Evolutionary conservation across 2,888 invertebrate species (phyloP).

Genomic region (Acrocera orbiculus): DNA sequence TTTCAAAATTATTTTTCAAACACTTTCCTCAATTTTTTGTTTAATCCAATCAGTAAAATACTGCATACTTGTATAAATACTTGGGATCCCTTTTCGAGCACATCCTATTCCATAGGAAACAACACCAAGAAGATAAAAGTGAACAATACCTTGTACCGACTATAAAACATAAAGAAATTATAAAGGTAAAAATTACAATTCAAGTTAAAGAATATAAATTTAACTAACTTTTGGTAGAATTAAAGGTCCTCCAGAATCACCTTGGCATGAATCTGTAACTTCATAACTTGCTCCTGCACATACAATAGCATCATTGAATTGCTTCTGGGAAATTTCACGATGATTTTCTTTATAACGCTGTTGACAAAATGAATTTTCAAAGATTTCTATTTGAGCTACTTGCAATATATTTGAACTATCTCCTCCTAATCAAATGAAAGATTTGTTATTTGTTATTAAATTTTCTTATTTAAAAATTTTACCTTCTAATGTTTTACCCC

Average conservation of each 20-base stretch:
- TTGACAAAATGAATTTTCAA: constrained; percentile 42
- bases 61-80: constrained; percentile 44
- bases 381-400: constrained; percentile 53
- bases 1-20: no score
- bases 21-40: no score
- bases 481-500: constrained; percentile 14
- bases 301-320: constrained; percentile 22
- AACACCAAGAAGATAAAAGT: constrained; percentile 38
- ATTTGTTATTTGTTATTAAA: neutral
- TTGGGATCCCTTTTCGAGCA: constrained; percentile 42
- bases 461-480: neutral
- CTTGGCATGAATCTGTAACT: constrained; percentile 26
- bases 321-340: constrained; percentile 18
- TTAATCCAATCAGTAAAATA: constrained; percentile 44
- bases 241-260: constrained; percentile 31
- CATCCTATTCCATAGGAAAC: constrained; percentile 50
- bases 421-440: constrained; percentile 37
- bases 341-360: constrained; percentile 17
- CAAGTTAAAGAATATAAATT: neutral
- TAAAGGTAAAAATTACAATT: neutral
- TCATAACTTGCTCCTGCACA: constrained; percentile 23
- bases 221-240: constrained; percentile 22
- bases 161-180: neutral
- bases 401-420: constrained; percentile 44
- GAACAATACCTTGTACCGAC: constrained; percentile 13